A percentile compares a stretch with the other conserved stretches of the same genome.
Conservation (phyloP, 1,140 invertebrate genomes). For the Globodera rostochiensis region DNA sequence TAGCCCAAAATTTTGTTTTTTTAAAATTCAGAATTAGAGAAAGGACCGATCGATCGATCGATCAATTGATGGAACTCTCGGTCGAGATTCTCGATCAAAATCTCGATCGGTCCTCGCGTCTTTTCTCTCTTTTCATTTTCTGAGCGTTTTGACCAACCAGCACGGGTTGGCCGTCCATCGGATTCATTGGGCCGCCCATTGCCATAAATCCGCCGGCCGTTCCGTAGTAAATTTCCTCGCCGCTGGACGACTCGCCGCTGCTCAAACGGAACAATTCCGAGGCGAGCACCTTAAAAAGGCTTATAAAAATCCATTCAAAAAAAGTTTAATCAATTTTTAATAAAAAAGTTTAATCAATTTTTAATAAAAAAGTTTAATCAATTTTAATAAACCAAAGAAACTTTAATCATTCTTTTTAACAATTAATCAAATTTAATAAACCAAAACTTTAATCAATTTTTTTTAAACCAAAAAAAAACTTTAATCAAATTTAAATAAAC, state of each 20-base stretch:
- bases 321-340: too few relatives aligned
- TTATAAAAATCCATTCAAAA: too few relatives aligned
- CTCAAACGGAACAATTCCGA: constrained; percentile 42
- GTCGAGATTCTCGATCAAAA: background rate
- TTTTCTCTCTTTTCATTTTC: background rate
- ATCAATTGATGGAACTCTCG: background rate
- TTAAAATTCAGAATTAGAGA: too few relatives aligned
- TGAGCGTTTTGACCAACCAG: constrained; percentile 15
- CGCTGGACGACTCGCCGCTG: background rate
- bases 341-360: too few relatives aligned
- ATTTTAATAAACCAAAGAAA: too few relatives aligned
- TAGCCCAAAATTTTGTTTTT: too few relatives aligned
- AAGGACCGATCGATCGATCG: background rate
- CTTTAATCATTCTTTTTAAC: too few relatives aligned
- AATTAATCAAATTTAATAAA: too few relatives aligned
- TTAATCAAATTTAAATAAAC: too few relatives aligned
- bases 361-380: too few relatives aligned
- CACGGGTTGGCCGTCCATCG: constrained; percentile 22
- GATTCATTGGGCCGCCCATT: background rate
- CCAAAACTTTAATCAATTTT: too few relatives aligned
- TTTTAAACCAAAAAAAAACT: too few relatives aligned
- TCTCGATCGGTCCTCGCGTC: background rate
- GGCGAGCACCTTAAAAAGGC: constrained; percentile 29
- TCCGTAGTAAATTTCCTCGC: constrained; percentile 16
- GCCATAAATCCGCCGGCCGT: background rate